Conservation (phyloP, 2,113 vertebrate species). For the Aphyosemion australe region DNA sequence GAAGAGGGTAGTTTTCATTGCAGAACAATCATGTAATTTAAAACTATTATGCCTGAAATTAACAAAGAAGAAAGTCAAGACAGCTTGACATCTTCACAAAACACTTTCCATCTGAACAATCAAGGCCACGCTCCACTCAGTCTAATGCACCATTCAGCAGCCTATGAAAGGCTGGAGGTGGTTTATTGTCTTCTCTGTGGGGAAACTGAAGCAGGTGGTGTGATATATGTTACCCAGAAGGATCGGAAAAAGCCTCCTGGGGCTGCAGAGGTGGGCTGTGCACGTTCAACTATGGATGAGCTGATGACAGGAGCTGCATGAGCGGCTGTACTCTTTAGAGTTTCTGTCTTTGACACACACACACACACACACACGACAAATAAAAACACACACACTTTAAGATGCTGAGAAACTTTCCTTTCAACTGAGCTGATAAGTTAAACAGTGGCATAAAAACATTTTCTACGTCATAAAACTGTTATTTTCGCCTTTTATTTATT, state of each 20-base stretch:
- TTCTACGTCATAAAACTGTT: too few relatives aligned
- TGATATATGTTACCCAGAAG: conserved; percentile 38
- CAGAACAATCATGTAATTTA: neutral
- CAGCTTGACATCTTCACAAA: conserved; percentile 12
- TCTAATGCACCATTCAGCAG: conserved; percentile 9
- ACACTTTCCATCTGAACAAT: conserved; percentile 23
- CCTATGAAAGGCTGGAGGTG: neutral
- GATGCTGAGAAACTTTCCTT: neutral
- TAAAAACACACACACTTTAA: too few relatives aligned
- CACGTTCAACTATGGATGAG: conserved; percentile 42
- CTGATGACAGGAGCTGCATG: conserved; percentile 63
- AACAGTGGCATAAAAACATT: neutral
- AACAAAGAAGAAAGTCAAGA: neutral
- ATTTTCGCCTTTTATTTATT: too few relatives aligned
- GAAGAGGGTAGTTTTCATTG: neutral
- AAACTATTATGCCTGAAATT: neutral
- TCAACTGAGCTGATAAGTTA: conserved; percentile 20
- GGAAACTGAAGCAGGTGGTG: conserved; percentile 32
- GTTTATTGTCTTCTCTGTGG: conserved; percentile 27
- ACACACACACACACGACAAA: neutral
- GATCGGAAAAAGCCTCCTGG: conserved; percentile 60
- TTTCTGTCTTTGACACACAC: conserved; percentile 56
- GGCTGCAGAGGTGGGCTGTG: conserved; percentile 24
- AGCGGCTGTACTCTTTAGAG: conserved; percentile 44
- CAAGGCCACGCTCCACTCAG: neutral